These are phyloP conservation scores for Rhimphoctona megacephalus DNA, from an alignment of 2,888 invertebrate genomes.

Conservation along the genomic window DNA sequence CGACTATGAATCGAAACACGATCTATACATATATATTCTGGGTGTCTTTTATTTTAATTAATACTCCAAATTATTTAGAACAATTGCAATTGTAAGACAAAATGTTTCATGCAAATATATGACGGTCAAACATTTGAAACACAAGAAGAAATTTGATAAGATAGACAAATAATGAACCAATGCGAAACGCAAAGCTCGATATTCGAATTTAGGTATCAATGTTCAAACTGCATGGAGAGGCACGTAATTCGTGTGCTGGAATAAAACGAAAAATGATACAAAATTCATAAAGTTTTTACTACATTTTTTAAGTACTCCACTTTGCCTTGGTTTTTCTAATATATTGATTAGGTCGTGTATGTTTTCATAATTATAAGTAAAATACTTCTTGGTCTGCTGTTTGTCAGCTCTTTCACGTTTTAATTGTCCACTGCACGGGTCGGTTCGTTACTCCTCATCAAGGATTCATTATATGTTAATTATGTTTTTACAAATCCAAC, in stretches of 20 bases:
- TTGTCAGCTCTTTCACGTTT: neutral
- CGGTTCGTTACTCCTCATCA: neutral
- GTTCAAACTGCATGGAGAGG: neutral
- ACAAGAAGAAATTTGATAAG: too few relatives aligned
- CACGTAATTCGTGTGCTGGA: neutral
- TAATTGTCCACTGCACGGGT: neutral
- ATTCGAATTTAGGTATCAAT: neutral
- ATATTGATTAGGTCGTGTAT: too few relatives aligned
- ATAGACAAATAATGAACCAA: too few relatives aligned
- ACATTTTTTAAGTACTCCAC: neutral
- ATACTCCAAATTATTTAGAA: neutral
- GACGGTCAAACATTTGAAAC: too few relatives aligned
- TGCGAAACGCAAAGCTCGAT: too few relatives aligned
- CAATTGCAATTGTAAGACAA: too few relatives aligned
- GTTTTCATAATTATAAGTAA: too few relatives aligned
- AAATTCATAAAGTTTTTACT: neutral
- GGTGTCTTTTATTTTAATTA: neutral
- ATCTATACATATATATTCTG: neutral
- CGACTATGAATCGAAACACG: neutral
- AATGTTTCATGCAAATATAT: too few relatives aligned
- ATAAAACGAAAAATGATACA: neutral
- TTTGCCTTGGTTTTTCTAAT: too few relatives aligned
- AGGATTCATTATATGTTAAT: constrained; percentile 33
- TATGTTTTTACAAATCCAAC: constrained; percentile 22
- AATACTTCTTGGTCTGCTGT: neutral